Evolutionary conservation across 2,113 vertebrate genomes (phyloP).

Genomic region (Conger conger): DNA sequence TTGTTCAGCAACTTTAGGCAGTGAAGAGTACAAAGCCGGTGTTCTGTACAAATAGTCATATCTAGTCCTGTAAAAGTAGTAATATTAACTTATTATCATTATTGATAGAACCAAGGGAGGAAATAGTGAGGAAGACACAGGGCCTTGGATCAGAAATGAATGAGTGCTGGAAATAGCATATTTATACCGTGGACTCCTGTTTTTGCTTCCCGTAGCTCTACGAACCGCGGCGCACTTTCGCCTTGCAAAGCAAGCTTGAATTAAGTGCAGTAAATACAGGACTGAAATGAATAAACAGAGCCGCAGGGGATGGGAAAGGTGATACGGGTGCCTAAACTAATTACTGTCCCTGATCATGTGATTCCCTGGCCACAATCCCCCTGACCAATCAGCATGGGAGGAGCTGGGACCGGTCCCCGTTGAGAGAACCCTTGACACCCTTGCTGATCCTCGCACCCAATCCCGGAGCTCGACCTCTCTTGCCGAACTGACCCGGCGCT

Average conservation of each 20-base stretch:
- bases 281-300: not conserved
- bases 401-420: not conserved
- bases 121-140: too few species aligned
- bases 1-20: not conserved
- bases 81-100: too few species aligned
- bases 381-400: not conserved
- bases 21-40: not conserved
- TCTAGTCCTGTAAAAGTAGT: too few species aligned
- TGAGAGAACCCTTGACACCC: not conserved
- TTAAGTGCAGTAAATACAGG: too few species aligned
- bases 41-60: too few species aligned
- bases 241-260: too few species aligned
- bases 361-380: too few species aligned
- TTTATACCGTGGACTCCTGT: not conserved
- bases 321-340: not conserved
- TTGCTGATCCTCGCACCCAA: not conserved
- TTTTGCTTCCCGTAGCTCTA: not conserved
- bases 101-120: too few species aligned
- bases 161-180: too few species aligned
- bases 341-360: not conserved
- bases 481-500: not conserved
- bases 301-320: not conserved
- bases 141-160: too few species aligned
- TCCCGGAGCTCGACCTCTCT: not conserved
- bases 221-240: too few species aligned